A percentile compares a stretch with the other conserved stretches of the same genome.
These are phyloP conservation scores for Psittacara wagleri DNA, from an alignment of 2,113 vertebrate genomes.

Conservation along the genomic window DNA sequence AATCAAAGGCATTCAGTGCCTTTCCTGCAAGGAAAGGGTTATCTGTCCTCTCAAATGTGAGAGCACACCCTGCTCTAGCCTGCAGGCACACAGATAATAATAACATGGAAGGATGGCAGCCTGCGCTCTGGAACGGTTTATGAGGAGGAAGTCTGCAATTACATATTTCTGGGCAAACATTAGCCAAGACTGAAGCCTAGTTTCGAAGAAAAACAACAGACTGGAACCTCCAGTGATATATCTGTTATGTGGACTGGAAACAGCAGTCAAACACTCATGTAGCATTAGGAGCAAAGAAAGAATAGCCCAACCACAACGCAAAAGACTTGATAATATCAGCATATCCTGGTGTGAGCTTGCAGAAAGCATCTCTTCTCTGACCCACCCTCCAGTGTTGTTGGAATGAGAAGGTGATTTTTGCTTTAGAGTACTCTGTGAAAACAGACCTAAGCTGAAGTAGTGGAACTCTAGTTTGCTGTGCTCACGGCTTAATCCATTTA, in stretches of 20 bases:
- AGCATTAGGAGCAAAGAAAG: not conserved
- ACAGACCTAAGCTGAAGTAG: conserved; percentile 48
- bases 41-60: conserved; percentile 8
- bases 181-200: conserved; percentile 82
- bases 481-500: conserved; percentile 26
- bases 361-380: not conserved
- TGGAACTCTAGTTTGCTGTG: conserved; percentile 33
- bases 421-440: conserved; percentile 21
- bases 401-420: not conserved
- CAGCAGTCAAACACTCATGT: not conserved
- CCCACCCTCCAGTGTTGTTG: not conserved
- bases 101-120: conserved; percentile 75
- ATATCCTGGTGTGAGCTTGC: not conserved
- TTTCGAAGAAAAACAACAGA: conserved; percentile 76
- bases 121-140: conserved; percentile 82
- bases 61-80: conserved; percentile 65
- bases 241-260: conserved; percentile 56
- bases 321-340: not conserved
- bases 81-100: conserved; percentile 73
- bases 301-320: not conserved
- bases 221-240: conserved; percentile 61
- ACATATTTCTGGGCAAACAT: conserved; percentile 91
- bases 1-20: not conserved
- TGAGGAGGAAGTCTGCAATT: conserved; percentile 89
- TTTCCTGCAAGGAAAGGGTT: conserved; percentile 65